Conservation (phyloP, 1,140 invertebrate species). For the Zaprionus vittiger region DNA sequence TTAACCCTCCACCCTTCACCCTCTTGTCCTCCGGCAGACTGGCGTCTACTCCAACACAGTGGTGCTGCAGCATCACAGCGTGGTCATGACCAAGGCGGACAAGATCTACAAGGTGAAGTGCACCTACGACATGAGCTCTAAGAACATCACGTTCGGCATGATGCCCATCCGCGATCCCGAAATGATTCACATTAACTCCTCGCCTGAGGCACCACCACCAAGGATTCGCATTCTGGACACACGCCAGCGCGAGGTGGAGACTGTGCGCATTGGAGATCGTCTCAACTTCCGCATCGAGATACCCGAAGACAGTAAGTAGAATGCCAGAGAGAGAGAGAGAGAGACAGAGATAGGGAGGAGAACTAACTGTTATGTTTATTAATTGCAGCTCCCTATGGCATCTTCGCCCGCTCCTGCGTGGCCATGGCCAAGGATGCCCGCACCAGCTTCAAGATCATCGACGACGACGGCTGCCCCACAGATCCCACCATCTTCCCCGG, state of each 20-base stretch:
- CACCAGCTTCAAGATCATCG: constrained; percentile 97
- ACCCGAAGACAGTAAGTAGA: constrained; percentile 95
- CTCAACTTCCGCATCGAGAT: constrained; percentile 98
- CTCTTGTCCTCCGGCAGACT: constrained; percentile 86
- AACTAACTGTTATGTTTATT: background rate
- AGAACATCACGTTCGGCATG: constrained; percentile 98
- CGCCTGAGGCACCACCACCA: constrained; percentile 96
- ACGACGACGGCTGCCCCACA: constrained; percentile 97
- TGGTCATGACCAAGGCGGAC: constrained; percentile 98
- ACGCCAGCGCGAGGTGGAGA: constrained; percentile 94
- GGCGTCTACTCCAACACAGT: constrained; percentile 97
- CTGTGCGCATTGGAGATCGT: constrained; percentile 96
- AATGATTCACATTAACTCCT: constrained; percentile 97
- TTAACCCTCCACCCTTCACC: background rate
- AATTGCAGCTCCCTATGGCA: constrained; percentile 94
- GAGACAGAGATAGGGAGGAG: background rate
- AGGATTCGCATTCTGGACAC: constrained; percentile 95
- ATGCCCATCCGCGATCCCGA: constrained; percentile 97
- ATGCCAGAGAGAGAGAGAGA: background rate
- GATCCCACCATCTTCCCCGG: constrained; percentile 97
- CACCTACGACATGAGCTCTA: constrained; percentile 97
- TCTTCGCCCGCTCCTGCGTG: constrained; percentile 97
- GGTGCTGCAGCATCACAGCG: constrained; percentile 97
- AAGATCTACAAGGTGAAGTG: constrained; percentile 99
- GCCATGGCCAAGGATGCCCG: constrained; percentile 98